phyloP scores from a whole-genome alignment of 2,888 invertebrate species.

The Ormyrus thymus region DNA sequence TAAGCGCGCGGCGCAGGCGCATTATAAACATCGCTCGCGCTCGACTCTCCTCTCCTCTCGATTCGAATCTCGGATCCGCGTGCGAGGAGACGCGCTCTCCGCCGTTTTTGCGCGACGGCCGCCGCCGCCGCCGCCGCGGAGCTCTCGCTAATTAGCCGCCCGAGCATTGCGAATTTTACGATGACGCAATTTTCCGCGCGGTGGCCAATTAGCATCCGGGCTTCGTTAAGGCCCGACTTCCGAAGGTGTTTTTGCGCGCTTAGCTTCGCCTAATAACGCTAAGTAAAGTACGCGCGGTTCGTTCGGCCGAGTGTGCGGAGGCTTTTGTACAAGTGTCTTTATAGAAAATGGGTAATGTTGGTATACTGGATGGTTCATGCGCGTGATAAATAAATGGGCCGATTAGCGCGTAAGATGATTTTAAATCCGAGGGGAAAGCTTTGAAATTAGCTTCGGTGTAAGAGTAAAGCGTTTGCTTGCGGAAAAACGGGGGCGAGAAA shows the following conservation, averaged over 20 bases:
- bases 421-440: no score
- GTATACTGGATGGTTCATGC: no score
- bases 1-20: slow-evolving; percentile 28
- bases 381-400: no score
- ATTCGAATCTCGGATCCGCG: slow-evolving; percentile 24
- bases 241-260: background rate
- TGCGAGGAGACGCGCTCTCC: background rate
- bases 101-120: background rate
- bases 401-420: no score
- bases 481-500: slow-evolving; percentile 21
- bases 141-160: slow-evolving; percentile 41
- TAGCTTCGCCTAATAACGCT: background rate
- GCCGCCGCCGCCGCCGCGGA: background rate
- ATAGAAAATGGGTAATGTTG: no score
- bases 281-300: background rate
- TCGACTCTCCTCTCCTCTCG: background rate
- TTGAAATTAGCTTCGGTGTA: no score
- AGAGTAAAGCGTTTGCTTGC: slow-evolving; percentile 48
- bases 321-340: no score
- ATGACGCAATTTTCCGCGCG: slow-evolving; percentile 41
- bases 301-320: no score
- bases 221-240: slow-evolving; percentile 24
- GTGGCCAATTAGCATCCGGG: slow-evolving; percentile 34
- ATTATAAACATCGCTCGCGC: slow-evolving; percentile 28
- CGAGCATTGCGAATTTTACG: slow-evolving; percentile 42